Evolutionary conservation across 2,888 invertebrate genomes (phyloP).

Genomic region (Sussaba pulchella): DNA sequence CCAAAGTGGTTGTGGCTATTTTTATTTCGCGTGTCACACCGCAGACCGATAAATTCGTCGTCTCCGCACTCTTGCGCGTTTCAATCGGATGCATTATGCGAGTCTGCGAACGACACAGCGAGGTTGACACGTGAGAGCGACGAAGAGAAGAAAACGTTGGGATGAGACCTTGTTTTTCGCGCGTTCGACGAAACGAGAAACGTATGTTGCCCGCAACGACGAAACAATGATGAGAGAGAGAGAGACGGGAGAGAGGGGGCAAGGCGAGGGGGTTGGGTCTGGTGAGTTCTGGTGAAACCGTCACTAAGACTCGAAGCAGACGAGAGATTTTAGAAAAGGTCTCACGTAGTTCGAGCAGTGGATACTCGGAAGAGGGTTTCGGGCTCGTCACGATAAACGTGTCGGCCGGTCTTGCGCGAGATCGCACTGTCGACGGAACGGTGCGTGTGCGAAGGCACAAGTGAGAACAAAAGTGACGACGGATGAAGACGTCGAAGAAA

Average conservation of each 20-base stretch:
- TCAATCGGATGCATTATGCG: conserved; percentile 54
- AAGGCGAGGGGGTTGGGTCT: too few species aligned
- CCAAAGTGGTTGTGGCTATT: conserved; percentile 26
- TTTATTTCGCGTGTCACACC: conserved; percentile 24
- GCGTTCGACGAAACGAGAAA: conserved; percentile 56
- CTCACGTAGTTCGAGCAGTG: conserved; percentile 69
- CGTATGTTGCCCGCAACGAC: conserved; percentile 24
- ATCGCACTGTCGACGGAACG: conserved; percentile 24
- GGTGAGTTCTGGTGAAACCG: conserved; percentile 40
- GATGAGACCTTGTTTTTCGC: conserved; percentile 53
- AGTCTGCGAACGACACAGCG: conserved; percentile 12
- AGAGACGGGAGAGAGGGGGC: background rate
- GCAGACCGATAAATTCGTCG: conserved; percentile 57
- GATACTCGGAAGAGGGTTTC: conserved; percentile 70
- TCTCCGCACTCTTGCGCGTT: conserved; percentile 42
- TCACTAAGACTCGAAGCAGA: conserved; percentile 14
- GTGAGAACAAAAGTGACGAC: conserved; percentile 51
- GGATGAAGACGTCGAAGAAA: conserved; percentile 19
- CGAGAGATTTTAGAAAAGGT: conserved; percentile 69
- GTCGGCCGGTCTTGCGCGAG: conserved; percentile 38
- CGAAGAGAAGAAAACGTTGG: conserved; percentile 33
- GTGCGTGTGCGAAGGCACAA: conserved; percentile 34
- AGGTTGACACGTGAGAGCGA: conserved; percentile 38
- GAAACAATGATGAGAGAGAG: conserved; percentile 24
- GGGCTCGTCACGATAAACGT: conserved; percentile 69